Conservation (phyloP, 1,140 invertebrate genomes). For the Maniola jurtina region DNA sequence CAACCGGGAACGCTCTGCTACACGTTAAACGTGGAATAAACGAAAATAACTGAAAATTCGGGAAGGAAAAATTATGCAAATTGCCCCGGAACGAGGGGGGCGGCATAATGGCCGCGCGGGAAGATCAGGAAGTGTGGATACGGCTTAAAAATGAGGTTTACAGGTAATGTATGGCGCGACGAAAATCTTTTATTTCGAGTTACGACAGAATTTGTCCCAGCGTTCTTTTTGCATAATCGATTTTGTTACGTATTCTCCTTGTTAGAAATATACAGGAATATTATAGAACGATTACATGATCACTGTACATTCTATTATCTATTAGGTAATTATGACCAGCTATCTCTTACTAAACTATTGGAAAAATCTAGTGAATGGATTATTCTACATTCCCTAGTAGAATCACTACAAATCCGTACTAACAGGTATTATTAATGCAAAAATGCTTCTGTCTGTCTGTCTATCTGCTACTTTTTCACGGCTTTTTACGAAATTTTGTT, state of each 20-base stretch:
- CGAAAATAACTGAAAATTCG: constrained; percentile 49
- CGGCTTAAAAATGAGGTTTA: constrained; percentile 33
- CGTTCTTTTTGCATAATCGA: constrained; percentile 23
- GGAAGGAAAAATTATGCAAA: constrained; percentile 56
- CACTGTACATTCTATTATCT: too few species aligned
- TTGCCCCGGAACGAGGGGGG: constrained; percentile 32
- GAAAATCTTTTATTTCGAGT: constrained; percentile 28
- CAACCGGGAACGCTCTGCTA: constrained; percentile 20
- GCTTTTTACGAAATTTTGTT: too few species aligned
- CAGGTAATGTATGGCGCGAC: constrained; percentile 25
- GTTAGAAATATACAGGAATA: too few species aligned
- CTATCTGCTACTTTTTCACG: too few species aligned
- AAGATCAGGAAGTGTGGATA: constrained; percentile 32
- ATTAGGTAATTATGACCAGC: too few species aligned
- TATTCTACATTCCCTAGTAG: too few species aligned
- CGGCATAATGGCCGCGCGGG: constrained; percentile 31
- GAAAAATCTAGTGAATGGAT: too few species aligned
- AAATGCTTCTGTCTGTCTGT: too few species aligned
- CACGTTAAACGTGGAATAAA: constrained; percentile 43
- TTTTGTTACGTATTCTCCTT: not conserved
- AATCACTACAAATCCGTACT: too few species aligned
- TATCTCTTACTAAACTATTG: too few species aligned
- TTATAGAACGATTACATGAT: too few species aligned
- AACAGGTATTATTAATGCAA: too few species aligned
- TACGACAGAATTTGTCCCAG: constrained; percentile 21